These are phyloP conservation scores for Patiria pectinifera DNA, from an alignment of 53 echinoderm and acorn worm genomes.

Conservation along the genomic window DNA sequence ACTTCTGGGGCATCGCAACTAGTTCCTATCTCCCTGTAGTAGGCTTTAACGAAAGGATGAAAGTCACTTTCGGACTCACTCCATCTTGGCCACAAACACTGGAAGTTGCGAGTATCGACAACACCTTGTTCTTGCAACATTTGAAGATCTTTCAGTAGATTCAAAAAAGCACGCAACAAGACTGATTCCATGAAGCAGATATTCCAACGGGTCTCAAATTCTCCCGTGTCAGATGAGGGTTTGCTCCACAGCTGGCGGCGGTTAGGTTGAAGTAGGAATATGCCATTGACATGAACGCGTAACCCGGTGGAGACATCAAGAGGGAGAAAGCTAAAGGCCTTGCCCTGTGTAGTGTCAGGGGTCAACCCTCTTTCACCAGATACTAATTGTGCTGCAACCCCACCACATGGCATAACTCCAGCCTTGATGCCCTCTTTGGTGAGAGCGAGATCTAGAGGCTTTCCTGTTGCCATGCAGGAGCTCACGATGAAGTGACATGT, in stretches of 20 bases:
- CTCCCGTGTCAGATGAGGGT: slow-evolving; percentile 37
- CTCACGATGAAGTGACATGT: slow-evolving; percentile 40
- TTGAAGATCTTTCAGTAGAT: slow-evolving; percentile 62
- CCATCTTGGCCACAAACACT: slow-evolving; percentile 64
- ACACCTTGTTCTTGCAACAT: slow-evolving; percentile 19
- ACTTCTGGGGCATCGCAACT: slow-evolving; percentile 28
- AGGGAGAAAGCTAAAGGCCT: slow-evolving; percentile 78
- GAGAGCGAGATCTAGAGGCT: slow-evolving; percentile 19
- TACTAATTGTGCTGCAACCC: slow-evolving; percentile 32
- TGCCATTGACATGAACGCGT: slow-evolving; percentile 89
- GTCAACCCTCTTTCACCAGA: slow-evolving; percentile 18
- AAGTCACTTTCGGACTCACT: slow-evolving; percentile 46
- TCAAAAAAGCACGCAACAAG: slow-evolving; percentile 50
- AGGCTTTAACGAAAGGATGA: slow-evolving; percentile 38
- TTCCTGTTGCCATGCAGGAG: slow-evolving; percentile 55
- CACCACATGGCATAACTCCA: slow-evolving; percentile 70
- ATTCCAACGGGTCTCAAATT: slow-evolving; percentile 72
- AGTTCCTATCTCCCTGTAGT: slow-evolving; percentile 37
- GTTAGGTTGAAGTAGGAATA: slow-evolving; percentile 68
- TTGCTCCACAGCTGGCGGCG: slow-evolving; percentile 73
- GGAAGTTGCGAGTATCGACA: slow-evolving; percentile 42
- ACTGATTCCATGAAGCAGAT: slow-evolving; percentile 66
- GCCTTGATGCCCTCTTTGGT: slow-evolving; percentile 36
- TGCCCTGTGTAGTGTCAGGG: slow-evolving; percentile 16
- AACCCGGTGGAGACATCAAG: slow-evolving; percentile 71